Conservation (phyloP, 2,888 invertebrate species). For the Philereme transversata region DNA sequence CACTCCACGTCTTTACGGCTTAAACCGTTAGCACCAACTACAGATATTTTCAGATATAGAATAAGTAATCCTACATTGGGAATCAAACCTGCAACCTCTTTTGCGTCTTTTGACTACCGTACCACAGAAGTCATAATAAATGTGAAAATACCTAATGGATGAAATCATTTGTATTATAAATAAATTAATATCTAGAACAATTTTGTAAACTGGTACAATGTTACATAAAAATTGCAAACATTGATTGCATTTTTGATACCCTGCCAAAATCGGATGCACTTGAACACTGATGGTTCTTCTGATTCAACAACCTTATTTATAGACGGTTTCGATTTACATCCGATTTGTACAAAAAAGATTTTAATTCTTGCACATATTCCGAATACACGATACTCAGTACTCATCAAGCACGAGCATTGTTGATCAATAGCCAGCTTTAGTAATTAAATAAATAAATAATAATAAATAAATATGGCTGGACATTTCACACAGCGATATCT, state of each 20-base stretch:
- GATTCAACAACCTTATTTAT: constrained; percentile 15
- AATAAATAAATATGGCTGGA: too few relatives aligned
- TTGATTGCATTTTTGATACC: constrained; percentile 26
- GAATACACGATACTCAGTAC: constrained; percentile 14
- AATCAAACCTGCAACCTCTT: too few relatives aligned
- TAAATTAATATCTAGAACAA: not conserved
- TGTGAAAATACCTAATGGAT: constrained; percentile 5
- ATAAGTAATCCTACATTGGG: too few relatives aligned
- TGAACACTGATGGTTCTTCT: constrained; percentile 6
- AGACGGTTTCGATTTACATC: constrained; percentile 25
- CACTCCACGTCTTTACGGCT: too few relatives aligned
- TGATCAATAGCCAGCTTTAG: too few relatives aligned
- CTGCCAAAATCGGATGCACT: constrained; percentile 27
- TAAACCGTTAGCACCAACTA: too few relatives aligned
- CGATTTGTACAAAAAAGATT: constrained; percentile 24
- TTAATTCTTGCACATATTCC: constrained; percentile 17
- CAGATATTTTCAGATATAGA: too few relatives aligned
- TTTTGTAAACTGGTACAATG: constrained; percentile 10
- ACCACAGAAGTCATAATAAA: too few relatives aligned
- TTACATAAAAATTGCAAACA: constrained; percentile 12
- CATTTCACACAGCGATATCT: too few relatives aligned
- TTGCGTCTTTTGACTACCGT: too few relatives aligned
- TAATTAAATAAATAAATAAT: too few relatives aligned
- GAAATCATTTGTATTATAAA: constrained; percentile 12
- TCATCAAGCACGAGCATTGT: too few relatives aligned